Evolutionary conservation across 2,113 vertebrate genomes (phyloP).

Genomic region (Athene cunicularia): DNA sequence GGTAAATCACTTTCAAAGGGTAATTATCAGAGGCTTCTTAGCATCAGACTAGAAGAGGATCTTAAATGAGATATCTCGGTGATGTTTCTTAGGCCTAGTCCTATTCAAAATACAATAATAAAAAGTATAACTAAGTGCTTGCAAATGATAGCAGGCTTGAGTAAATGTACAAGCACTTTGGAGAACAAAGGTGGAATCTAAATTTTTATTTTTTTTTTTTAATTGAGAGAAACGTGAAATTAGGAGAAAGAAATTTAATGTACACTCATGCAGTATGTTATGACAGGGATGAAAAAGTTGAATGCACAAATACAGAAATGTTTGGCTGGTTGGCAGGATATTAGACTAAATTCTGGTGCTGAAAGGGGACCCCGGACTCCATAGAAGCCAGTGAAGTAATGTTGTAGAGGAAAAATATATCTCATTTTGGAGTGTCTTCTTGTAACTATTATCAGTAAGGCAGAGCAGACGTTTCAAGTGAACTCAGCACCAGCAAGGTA

Average conservation of each 20-base stretch:
- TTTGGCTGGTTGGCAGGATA: neutral
- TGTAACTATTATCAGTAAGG: neutral
- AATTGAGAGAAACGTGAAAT: neutral
- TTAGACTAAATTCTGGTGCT: neutral
- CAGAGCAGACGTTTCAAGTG: neutral
- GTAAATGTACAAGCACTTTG: neutral
- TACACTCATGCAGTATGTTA: neutral
- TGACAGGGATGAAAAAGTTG: neutral
- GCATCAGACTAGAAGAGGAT: neutral
- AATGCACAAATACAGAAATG: neutral
- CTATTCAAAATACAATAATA: neutral
- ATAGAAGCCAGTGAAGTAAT: neutral
- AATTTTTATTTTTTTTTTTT: neutral
- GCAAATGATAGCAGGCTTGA: neutral
- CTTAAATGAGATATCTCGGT: neutral
- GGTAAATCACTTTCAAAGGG: neutral
- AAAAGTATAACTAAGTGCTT: neutral
- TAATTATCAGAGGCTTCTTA: neutral
- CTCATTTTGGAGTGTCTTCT: neutral
- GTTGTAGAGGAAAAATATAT: neutral
- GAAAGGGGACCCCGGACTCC: neutral
- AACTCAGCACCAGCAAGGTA: neutral
- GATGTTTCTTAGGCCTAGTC: neutral
- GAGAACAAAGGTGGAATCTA: neutral
- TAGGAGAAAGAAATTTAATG: neutral